These are phyloP conservation scores for Elaphurus davidianus DNA, from an alignment of 2,113 vertebrate genomes.

Conservation along the genomic window DNA sequence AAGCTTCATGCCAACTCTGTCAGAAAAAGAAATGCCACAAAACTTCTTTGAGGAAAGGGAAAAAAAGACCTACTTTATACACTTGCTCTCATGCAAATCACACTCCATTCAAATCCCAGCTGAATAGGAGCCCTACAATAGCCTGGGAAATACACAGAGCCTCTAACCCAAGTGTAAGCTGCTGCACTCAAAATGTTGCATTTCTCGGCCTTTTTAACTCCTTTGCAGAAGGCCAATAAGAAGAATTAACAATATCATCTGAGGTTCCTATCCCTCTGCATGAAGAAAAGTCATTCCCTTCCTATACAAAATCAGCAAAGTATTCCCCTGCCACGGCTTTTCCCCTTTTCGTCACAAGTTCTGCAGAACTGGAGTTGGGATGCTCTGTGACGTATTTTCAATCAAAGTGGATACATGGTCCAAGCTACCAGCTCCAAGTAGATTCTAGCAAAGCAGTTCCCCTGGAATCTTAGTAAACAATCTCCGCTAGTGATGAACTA, in stretches of 20 bases:
- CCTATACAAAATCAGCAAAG: not conserved
- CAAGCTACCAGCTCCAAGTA: not conserved
- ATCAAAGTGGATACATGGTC: not conserved
- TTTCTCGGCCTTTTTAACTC: constrained; percentile 76
- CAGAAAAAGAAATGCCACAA: constrained; percentile 75
- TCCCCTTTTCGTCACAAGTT: not conserved
- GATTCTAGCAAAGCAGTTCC: constrained; percentile 3
- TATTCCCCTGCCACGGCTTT: not conserved
- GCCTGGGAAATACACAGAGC: constrained; percentile 81
- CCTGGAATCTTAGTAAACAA: not conserved
- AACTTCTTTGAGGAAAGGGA: constrained; percentile 79
- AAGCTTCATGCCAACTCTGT: constrained; percentile 67
- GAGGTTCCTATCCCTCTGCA: not conserved
- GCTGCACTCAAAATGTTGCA: constrained; percentile 76
- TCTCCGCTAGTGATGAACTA: constrained; percentile 33
- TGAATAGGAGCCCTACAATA: constrained; percentile 84
- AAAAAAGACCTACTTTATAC: constrained; percentile 74
- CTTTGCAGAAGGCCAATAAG: constrained; percentile 69
- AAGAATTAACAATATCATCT: not conserved
- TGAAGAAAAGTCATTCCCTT: not conserved
- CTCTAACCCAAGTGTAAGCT: constrained; percentile 75
- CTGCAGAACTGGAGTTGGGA: not conserved
- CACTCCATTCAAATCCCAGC: constrained; percentile 80
- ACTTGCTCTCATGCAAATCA: constrained; percentile 85
- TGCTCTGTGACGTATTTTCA: not conserved